phyloP scores from a whole-genome alignment of 2,113 vertebrate genomes.

The Trochalopteron elliotii region DNA sequence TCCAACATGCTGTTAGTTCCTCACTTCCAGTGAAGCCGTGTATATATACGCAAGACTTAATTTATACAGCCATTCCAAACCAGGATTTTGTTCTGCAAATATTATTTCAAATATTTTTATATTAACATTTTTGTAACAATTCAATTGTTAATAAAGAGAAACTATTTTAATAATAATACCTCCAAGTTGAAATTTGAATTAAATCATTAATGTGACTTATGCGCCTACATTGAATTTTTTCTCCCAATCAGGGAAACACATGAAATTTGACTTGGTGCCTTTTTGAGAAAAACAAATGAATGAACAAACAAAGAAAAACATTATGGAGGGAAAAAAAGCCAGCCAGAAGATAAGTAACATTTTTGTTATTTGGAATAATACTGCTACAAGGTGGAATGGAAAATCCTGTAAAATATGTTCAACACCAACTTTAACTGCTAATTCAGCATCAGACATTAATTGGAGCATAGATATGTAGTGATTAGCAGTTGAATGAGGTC shows the following conservation, averaged over 20 bases:
- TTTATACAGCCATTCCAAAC: not conserved
- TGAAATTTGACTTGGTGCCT: not conserved
- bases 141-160: not conserved
- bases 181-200: not conserved
- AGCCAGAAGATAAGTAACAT: not conserved
- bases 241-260: not conserved
- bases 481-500: not conserved
- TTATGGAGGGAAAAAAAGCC: no score
- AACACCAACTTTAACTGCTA: not conserved
- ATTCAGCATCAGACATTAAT: not conserved
- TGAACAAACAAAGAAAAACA: not conserved
- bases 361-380: not conserved
- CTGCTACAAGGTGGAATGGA: not conserved
- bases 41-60: not conserved
- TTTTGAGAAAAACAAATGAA: not conserved
- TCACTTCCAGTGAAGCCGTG: rapidly evolving
- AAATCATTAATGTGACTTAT: not conserved
- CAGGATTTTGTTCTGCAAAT: not conserved
- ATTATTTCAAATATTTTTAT: not conserved
- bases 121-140: not conserved
- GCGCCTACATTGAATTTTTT: not conserved
- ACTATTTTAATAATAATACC: not conserved
- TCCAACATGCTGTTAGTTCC: not conserved
- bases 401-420: not conserved
- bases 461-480: not conserved